Conservation (phyloP, 1,140 invertebrate species). For the Micrasema longulum region DNA sequence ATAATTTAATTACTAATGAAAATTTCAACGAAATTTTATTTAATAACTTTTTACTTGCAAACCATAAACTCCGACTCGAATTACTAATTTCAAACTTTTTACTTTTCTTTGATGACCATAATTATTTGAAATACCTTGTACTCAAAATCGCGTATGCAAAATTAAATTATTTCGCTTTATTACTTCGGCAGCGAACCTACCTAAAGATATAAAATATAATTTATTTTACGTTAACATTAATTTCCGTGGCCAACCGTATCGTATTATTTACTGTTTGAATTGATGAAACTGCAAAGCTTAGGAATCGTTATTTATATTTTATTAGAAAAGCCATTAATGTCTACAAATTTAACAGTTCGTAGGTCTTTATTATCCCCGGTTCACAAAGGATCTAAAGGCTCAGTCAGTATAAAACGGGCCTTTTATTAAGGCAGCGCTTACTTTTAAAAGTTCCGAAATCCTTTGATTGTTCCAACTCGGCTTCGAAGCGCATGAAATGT, state of each 20-base stretch:
- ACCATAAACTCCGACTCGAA: too few relatives aligned
- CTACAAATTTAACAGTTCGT: constrained; percentile 46
- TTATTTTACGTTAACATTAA: constrained; percentile 12
- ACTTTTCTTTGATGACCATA: too few relatives aligned
- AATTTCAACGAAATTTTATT: too few relatives aligned
- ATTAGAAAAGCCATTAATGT: constrained; percentile 51
- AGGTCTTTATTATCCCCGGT: constrained; percentile 40
- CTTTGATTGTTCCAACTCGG: constrained; percentile 40
- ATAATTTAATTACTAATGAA: too few relatives aligned
- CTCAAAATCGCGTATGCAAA: too few relatives aligned
- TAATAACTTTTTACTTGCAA: too few relatives aligned
- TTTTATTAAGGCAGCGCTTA: constrained; percentile 40
- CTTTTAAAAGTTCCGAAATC: constrained; percentile 41
- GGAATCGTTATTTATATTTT: constrained; percentile 45
- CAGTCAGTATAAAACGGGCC: constrained; percentile 22
- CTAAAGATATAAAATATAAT: too few relatives aligned
- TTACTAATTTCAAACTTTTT: too few relatives aligned
- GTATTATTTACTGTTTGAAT: constrained; percentile 29
- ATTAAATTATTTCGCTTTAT: too few relatives aligned
- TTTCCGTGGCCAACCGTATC: constrained; percentile 20
- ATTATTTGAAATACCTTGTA: too few relatives aligned
- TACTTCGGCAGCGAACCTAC: too few relatives aligned
- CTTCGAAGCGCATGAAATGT: constrained; percentile 35
- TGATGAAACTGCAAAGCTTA: constrained; percentile 32
- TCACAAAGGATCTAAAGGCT: constrained; percentile 30